A percentile compares a stretch with the other conserved stretches of the same genome.
Evolutionary conservation across 2,113 vertebrate species (phyloP).

Genomic region (Xiphias gladius): DNA sequence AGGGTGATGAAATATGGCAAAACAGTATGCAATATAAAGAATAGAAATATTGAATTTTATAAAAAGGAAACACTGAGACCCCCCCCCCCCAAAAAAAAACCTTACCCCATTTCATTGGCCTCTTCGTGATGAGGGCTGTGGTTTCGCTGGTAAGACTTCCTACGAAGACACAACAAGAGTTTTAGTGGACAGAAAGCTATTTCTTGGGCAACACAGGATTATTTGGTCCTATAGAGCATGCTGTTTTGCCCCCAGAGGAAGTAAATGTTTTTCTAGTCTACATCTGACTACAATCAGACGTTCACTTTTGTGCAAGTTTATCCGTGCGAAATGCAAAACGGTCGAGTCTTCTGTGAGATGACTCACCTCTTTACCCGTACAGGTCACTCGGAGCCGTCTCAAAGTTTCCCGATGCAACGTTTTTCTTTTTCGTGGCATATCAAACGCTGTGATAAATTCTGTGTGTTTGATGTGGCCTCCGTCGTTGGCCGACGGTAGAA

Average conservation of each 20-base stretch:
- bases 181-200: neutral
- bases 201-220: neutral
- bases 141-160: constrained; percentile 66
- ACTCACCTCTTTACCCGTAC: no score
- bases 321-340: neutral
- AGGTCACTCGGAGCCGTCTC: no score
- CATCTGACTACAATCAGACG: neutral
- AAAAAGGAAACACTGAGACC: neutral
- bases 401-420: no score
- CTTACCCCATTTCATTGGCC: constrained; percentile 77
- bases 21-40: neutral
- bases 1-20: neutral
- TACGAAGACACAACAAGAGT: constrained; percentile 32
- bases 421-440: neutral
- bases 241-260: no score
- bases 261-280: neutral
- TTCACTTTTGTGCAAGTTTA: neutral
- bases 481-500: no score
- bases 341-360: no score
- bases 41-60: neutral
- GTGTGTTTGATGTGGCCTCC: neutral
- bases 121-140: constrained; percentile 59
- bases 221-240: neutral
- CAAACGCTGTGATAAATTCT: neutral
- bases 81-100: neutral